Conservation (phyloP, 2,113 vertebrate species). For the Eleginops maclovinus region DNA sequence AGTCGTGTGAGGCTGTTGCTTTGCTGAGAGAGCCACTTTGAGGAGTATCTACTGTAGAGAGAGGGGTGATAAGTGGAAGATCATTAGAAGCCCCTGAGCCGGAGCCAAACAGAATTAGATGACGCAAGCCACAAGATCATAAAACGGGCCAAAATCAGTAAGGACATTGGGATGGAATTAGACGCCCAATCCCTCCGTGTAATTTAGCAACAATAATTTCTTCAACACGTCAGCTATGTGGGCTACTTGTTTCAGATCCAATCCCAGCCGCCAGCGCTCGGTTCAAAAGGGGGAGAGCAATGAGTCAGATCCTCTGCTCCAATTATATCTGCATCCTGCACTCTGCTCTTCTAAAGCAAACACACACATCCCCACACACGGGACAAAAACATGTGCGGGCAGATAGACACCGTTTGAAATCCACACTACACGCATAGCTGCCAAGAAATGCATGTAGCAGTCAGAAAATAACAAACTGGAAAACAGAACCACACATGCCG, state of each 20-base stretch:
- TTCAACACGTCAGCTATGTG: conserved; percentile 61
- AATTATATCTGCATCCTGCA: conserved; percentile 81
- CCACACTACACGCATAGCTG: conserved; percentile 57
- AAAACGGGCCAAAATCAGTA: conserved; percentile 63
- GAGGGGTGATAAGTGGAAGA: conserved; percentile 72
- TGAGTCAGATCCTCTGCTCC: conserved; percentile 78
- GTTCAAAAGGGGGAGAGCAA: conserved; percentile 65
- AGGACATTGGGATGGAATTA: conserved; percentile 69
- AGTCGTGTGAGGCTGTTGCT: conserved; percentile 42
- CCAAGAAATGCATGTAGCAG: conserved; percentile 67
- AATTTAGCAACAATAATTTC: conserved; percentile 75
- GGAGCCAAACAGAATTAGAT: conserved; percentile 73
- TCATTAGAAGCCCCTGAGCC: conserved; percentile 65
- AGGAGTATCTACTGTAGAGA: conserved; percentile 52
- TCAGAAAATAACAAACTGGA: conserved; percentile 69
- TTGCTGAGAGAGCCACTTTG: conserved; percentile 51
- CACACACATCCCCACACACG: conserved; percentile 34
- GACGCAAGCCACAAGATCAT: conserved; percentile 61
- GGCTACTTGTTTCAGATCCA: conserved; percentile 71
- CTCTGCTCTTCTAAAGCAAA: conserved; percentile 64
- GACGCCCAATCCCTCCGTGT: conserved; percentile 64
- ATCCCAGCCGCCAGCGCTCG: conserved; percentile 52
- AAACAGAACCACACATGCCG: conserved; percentile 52
- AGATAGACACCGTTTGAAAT: conserved; percentile 70
- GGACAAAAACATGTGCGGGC: conserved; percentile 42